Evolutionary conservation across 2,888 invertebrate genomes (phyloP).

Genomic region (Lissocephala sabroskyi): DNA sequence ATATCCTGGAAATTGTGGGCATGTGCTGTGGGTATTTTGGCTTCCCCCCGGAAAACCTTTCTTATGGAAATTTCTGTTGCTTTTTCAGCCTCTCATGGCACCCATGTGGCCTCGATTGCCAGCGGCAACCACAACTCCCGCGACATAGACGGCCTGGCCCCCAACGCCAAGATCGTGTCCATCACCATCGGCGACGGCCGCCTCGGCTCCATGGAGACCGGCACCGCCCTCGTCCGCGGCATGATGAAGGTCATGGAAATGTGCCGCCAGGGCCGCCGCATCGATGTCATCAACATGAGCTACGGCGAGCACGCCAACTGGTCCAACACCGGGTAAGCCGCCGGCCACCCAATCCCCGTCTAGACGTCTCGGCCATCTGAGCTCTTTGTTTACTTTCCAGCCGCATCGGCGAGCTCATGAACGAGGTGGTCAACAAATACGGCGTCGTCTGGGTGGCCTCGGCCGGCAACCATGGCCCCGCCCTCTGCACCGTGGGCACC

Average conservation of each 20-base stretch:
- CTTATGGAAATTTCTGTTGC: slow-evolving; percentile 1
- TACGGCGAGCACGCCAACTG: slow-evolving; percentile 97
- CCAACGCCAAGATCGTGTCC: slow-evolving; percentile 95
- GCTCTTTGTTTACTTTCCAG: slow-evolving; percentile 72
- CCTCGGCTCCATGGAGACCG: slow-evolving; percentile 96
- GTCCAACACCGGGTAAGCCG: slow-evolving; percentile 89
- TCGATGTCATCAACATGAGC: slow-evolving; percentile 98
- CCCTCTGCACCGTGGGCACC: slow-evolving; percentile 90
- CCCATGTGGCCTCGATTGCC: slow-evolving; percentile 97
- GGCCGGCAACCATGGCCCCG: slow-evolving; percentile 87
- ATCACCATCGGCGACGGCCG: slow-evolving; percentile 95
- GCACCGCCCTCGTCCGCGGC: slow-evolving; percentile 91
- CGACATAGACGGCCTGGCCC: slow-evolving; percentile 94
- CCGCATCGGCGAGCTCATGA: slow-evolving; percentile 88
- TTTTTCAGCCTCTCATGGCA: slow-evolving; percentile 91
- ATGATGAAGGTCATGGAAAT: slow-evolving; percentile 90
- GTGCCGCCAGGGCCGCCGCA: slow-evolving; percentile 74
- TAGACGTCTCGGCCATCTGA: no score
- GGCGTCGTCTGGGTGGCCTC: slow-evolving; percentile 94
- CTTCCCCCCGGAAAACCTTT: no score
- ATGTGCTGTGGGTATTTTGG: slow-evolving; percentile 90
- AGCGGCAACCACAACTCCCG: slow-evolving; percentile 89
- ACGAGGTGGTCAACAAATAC: slow-evolving; percentile 91
- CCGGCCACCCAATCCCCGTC: no score
- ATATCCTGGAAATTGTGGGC: slow-evolving; percentile 92